Evolutionary conservation across 1,140 invertebrate species (phyloP).

Genomic region (Plutomurus gul): DNA sequence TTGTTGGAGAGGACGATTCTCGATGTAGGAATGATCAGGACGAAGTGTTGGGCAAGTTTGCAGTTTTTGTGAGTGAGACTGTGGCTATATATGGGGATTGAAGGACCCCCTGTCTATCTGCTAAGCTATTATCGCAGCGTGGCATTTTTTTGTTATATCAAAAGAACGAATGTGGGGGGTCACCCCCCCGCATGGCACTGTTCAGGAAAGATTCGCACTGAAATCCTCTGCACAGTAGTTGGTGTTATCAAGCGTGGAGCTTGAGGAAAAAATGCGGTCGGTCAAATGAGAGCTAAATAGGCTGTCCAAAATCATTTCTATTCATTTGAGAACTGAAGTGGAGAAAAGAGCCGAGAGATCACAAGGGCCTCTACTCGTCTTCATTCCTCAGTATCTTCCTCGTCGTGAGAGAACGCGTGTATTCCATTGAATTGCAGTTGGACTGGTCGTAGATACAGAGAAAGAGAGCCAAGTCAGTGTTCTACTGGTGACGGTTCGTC

Average conservation of each 20-base stretch:
- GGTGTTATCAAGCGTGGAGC: slow-evolving; percentile 51
- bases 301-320: slow-evolving; percentile 30
- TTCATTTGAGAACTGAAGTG: slow-evolving; percentile 9
- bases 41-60: slow-evolving; percentile 53
- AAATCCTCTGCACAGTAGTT: slow-evolving; percentile 54
- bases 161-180: slow-evolving; percentile 53
- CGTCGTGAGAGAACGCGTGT: neutral
- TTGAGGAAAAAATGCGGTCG: slow-evolving; percentile 35
- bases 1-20: slow-evolving; percentile 42
- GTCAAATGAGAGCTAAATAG: slow-evolving; percentile 33
- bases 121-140: slow-evolving; percentile 55
- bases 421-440: neutral
- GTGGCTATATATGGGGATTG: slow-evolving; percentile 53
- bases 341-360: neutral
- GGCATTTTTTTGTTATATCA: slow-evolving; percentile 54
- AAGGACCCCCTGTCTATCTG: slow-evolving; percentile 53
- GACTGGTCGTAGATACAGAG: no score
- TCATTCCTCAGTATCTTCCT: neutral
- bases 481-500: no score
- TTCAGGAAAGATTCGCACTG: slow-evolving; percentile 53
- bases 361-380: neutral
- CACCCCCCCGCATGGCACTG: slow-evolving; percentile 49
- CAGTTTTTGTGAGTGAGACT: slow-evolving; percentile 52
- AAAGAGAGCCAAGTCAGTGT: no score
- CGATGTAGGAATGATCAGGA: slow-evolving; percentile 46